Evolutionary conservation across 2,797 vertebrate species (phyloP).

Genomic region (Acanthurus leucopareius): DNA sequence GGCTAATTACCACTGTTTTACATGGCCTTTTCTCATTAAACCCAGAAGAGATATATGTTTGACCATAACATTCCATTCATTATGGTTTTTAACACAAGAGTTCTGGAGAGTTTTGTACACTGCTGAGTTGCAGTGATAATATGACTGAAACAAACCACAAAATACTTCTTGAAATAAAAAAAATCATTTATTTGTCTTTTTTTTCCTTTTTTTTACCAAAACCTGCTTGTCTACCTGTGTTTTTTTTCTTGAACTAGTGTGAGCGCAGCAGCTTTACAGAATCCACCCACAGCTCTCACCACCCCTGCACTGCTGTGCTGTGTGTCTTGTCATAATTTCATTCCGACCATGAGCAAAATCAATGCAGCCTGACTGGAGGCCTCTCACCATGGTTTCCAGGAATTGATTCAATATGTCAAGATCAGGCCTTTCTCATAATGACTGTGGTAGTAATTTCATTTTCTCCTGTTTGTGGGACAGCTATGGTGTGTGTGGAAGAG

Average conservation of each 20-base stretch:
- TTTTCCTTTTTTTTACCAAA: constrained; percentile 49
- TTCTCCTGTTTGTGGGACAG: constrained; percentile 46
- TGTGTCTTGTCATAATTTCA: constrained; percentile 63
- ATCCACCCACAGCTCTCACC: neutral
- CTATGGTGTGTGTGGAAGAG: neutral
- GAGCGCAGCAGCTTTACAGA: neutral
- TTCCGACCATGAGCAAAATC: constrained; percentile 74
- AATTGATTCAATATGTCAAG: constrained; percentile 79
- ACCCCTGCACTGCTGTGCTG: constrained; percentile 20
- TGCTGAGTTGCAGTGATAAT: constrained; percentile 62
- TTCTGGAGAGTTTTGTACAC: constrained; percentile 70
- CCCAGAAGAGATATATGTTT: constrained; percentile 32
- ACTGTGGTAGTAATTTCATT: constrained; percentile 70
- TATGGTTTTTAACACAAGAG: constrained; percentile 53
- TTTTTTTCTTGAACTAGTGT: constrained; percentile 20
- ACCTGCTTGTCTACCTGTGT: constrained; percentile 25
- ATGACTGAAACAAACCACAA: constrained; percentile 56
- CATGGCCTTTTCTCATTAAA: constrained; percentile 48
- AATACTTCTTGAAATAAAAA: constrained; percentile 73
- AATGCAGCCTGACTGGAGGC: constrained; percentile 70
- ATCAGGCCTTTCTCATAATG: constrained; percentile 63
- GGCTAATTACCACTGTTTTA: constrained; percentile 34
- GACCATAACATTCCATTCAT: constrained; percentile 74
- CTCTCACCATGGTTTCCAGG: constrained; percentile 68
- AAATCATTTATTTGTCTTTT: constrained; percentile 40